Evolutionary conservation across 2,888 invertebrate genomes (phyloP).

Genomic region (Zhuqinia jingwanae): DNA sequence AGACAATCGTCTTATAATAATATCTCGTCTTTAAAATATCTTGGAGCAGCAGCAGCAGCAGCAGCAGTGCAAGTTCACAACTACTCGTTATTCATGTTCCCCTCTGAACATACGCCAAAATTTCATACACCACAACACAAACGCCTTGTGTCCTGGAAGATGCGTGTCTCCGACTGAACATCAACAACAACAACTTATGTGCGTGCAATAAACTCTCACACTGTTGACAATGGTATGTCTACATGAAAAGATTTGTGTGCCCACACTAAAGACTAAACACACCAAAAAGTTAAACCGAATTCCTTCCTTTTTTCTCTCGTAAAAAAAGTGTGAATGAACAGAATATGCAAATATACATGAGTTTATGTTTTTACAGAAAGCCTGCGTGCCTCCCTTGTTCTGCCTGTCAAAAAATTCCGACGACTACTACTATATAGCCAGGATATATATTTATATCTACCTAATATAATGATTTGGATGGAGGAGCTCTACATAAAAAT

Average conservation of each 20-base stretch:
- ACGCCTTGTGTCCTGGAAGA: not conserved
- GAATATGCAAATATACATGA: not conserved
- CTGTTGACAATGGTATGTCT: slow-evolving; percentile 20
- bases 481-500: not conserved
- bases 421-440: slow-evolving; percentile 14
- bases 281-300: not conserved
- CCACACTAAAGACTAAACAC: not conserved
- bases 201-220: slow-evolving; percentile 17
- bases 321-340: slow-evolving; percentile 24
- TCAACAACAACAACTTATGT: not conserved
- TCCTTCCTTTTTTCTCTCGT: not conserved
- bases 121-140: not conserved
- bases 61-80: not conserved
- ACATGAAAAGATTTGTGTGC: slow-evolving; percentile 12
- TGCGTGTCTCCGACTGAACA: not conserved
- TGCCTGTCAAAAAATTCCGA: slow-evolving; percentile 27
- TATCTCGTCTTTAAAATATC: too few species aligned
- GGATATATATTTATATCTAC: too few species aligned
- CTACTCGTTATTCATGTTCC: not conserved
- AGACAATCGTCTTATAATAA: too few species aligned
- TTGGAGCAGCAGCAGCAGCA: not conserved
- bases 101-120: not conserved
- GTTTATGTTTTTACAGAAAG: not conserved
- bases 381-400: not conserved
- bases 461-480: not conserved